These are phyloP conservation scores for Pseudoips prasinana DNA, from an alignment of 2,888 invertebrate genomes.

Conservation along the genomic window DNA sequence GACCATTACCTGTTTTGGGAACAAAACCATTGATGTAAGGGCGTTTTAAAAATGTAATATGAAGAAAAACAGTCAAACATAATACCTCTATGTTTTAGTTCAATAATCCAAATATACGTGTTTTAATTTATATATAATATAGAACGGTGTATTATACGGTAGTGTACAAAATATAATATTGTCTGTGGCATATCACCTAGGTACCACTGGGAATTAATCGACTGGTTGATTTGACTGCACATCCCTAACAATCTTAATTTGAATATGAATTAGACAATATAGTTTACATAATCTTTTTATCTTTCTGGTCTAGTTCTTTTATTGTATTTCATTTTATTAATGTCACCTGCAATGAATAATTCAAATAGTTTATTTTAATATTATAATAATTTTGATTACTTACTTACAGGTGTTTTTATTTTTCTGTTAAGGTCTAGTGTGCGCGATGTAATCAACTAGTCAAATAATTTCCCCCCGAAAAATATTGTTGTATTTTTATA, in stretches of 20 bases:
- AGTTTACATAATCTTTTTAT: too few species aligned
- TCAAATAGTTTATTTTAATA: too few species aligned
- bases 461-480: slow-evolving; percentile 46
- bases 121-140: slow-evolving; percentile 38
- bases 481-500: slow-evolving; percentile 77
- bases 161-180: slow-evolving; percentile 53
- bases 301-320: too few species aligned
- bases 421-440: too few species aligned
- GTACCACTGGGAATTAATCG: slow-evolving; percentile 52
- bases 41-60: slow-evolving; percentile 19
- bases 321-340: too few species aligned
- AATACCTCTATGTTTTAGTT: slow-evolving; percentile 39
- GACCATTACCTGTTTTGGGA: slow-evolving; percentile 68
- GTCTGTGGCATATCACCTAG: slow-evolving; percentile 75
- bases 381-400: too few species aligned
- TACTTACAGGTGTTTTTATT: too few species aligned
- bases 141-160: slow-evolving; percentile 37
- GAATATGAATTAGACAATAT: too few species aligned
- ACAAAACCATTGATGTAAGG: slow-evolving; percentile 52
- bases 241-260: too few species aligned
- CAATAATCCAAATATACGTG: slow-evolving; percentile 39
- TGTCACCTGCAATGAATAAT: too few species aligned
- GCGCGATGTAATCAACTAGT: slow-evolving; percentile 24
- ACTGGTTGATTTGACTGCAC: slow-evolving; percentile 24
- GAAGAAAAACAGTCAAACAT: slow-evolving; percentile 29